Evolutionary conservation across 2,797 vertebrate species (phyloP), one percentile per base, ranked within the genome.

Genomic region (Neostethus bicornis): DNA sequence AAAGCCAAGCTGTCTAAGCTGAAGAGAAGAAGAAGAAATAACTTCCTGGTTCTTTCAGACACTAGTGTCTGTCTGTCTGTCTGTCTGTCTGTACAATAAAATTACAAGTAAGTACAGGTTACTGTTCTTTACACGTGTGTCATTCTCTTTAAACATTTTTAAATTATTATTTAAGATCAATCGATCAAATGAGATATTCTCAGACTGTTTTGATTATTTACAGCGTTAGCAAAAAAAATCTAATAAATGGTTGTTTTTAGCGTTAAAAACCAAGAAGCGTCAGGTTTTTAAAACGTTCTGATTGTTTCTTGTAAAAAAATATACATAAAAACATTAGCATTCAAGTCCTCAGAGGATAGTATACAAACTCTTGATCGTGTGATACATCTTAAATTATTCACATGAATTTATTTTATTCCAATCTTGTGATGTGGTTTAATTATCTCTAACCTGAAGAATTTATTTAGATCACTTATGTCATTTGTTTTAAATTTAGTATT

Each of bases 101-200:
- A 47, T 32, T 51, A 46, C 73, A 89, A 87, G 87, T 89, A 82
- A 83, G 73, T 51, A 1, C 6, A 2, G 10, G 43, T 0, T 7
- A 60, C 4, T 11, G 4, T 2, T 2, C 6, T 1, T 0, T 34
- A 31, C 26, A 7, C 1, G 1, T 24, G 0, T 32, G 2, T 2
- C 2, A 4, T 0, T 49, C 1, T 21, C 2, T 39, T 38, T 20
- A 12, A 35, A 51, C n/a, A n/a, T n/a, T n/a, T n/a, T n/a, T n/a
- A n/a, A n/a, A n/a, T n/a, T n/a, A n/a, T n/a, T n/a, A n/a, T n/a
- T n/a, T n/a, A n/a, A n/a, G n/a, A 8, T 3, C 24, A 5, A n/a
- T n/a, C 34, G 8, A 4, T 9, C 12, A 13, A 31, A 31, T 2
- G 7, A 13, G 6, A 12, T 0, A 16, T 3, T 37, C 26, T 10